Evolutionary conservation across 2,797 vertebrate species (phyloP).

Genomic region (Gallirallus australis): DNA sequence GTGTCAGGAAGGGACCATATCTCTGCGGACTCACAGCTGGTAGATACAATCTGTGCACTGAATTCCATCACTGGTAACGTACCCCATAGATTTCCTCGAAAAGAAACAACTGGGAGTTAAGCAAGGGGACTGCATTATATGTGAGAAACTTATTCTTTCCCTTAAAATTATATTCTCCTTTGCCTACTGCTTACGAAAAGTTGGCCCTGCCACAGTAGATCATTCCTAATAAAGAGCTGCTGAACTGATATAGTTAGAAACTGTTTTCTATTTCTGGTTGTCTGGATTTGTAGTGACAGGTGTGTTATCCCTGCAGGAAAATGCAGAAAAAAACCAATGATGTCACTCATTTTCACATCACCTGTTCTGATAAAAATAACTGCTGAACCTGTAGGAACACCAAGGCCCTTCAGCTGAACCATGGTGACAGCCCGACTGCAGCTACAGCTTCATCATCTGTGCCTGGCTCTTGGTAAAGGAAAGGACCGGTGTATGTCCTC

Average conservation of each 20-base stretch:
- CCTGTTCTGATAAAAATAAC: slow-evolving; percentile 38
- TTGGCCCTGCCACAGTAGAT: background rate
- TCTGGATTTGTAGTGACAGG: background rate
- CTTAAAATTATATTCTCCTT: background rate
- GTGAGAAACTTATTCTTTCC: background rate
- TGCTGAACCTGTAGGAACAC: slow-evolving; percentile 24
- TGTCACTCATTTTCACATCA: slow-evolving; percentile 30
- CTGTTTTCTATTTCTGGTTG: background rate
- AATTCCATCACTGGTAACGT: background rate
- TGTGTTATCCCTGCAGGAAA: slow-evolving; percentile 13
- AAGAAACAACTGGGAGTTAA: background rate
- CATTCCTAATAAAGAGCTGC: background rate
- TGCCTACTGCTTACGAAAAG: background rate
- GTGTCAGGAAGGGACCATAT: background rate
- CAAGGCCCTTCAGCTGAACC: slow-evolving; percentile 32
- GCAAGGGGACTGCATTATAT: background rate
- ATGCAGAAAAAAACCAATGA: background rate
- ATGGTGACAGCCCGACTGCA: background rate
- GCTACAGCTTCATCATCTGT: slow-evolving; percentile 16
- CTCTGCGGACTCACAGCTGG: background rate
- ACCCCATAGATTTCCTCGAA: background rate
- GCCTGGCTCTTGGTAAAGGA: background rate
- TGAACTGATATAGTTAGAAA: background rate
- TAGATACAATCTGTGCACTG: background rate
- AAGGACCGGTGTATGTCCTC: background rate